Percentiles rank a stretch among this genome's conserved stretches.
Conservation (phyloP, 2,797 vertebrate species). For the Anolis apletophallus region DNA sequence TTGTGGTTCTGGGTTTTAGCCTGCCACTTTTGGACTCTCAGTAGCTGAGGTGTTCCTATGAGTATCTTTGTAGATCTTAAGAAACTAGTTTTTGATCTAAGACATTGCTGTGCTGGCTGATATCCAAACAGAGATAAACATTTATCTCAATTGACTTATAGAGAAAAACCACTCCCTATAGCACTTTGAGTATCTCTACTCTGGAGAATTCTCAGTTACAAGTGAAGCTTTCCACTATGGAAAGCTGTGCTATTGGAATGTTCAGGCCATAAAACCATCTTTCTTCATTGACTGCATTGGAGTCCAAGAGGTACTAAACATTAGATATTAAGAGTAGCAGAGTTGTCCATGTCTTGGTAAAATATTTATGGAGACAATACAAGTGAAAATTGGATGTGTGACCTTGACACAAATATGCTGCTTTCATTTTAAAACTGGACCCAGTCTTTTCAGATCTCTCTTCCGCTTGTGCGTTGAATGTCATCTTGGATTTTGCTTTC, state of each 20-base stretch:
- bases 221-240: neutral
- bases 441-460: slow-evolving; percentile 25
- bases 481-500: slow-evolving; percentile 59
- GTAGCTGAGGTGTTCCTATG: too few relatives aligned
- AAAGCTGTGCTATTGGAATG: neutral
- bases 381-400: neutral
- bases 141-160: too few relatives aligned
- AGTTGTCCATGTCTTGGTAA: slow-evolving; percentile 7
- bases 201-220: neutral
- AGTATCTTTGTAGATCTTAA: too few relatives aligned
- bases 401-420: slow-evolving; percentile 18
- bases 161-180: too few relatives aligned
- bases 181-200: neutral
- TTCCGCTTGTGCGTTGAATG: slow-evolving; percentile 44
- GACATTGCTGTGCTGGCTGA: too few relatives aligned
- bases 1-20: too few relatives aligned
- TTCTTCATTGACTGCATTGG: neutral
- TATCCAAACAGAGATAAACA: too few relatives aligned
- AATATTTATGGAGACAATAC: slow-evolving; percentile 1
- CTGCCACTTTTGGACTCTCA: too few relatives aligned
- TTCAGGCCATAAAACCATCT: neutral
- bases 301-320: neutral
- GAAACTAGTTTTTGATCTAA: too few relatives aligned
- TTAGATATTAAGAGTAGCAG: neutral
- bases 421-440: slow-evolving; percentile 27